Evolutionary conservation across 2,888 invertebrate genomes (phyloP).

Genomic region (Heteropelma amictum): DNA sequence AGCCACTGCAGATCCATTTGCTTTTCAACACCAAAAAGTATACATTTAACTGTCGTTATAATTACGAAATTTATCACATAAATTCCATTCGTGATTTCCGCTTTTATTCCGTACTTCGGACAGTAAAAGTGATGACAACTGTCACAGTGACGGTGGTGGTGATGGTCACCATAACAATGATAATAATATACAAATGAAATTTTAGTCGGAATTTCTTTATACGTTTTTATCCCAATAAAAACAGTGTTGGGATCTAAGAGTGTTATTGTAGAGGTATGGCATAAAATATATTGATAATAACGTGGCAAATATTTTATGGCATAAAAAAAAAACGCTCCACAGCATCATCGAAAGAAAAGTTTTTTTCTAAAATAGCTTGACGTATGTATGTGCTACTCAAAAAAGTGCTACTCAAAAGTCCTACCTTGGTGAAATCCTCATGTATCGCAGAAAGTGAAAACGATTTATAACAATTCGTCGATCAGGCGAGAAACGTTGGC

Average conservation of each 20-base stretch:
- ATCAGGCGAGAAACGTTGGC: not conserved
- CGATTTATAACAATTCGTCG: not conserved
- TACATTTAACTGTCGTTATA: not conserved
- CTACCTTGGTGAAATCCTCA: not conserved
- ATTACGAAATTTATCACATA: not conserved
- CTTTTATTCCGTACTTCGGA: too few species aligned
- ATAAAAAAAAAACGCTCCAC: not conserved
- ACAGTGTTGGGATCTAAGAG: too few species aligned
- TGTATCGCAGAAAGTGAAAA: not conserved
- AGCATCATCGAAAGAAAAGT: not conserved
- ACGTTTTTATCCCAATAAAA: too few species aligned
- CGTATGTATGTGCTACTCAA: not conserved
- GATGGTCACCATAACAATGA: too few species aligned
- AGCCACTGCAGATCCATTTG: slow-evolving; percentile 35
- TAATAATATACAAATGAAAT: too few species aligned
- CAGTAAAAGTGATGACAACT: too few species aligned
- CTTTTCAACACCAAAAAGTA: not conserved
- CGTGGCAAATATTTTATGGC: not conserved
- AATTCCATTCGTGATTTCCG: too few species aligned
- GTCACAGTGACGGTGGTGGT: too few species aligned
- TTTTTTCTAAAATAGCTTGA: not conserved
- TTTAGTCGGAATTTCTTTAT: too few species aligned
- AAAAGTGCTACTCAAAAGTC: not conserved
- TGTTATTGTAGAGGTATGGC: too few species aligned
- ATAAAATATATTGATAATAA: too few species aligned